These are phyloP conservation scores for Rhabdomys dilectus DNA, from an alignment of 2,113 vertebrate species.

Conservation along the genomic window DNA sequence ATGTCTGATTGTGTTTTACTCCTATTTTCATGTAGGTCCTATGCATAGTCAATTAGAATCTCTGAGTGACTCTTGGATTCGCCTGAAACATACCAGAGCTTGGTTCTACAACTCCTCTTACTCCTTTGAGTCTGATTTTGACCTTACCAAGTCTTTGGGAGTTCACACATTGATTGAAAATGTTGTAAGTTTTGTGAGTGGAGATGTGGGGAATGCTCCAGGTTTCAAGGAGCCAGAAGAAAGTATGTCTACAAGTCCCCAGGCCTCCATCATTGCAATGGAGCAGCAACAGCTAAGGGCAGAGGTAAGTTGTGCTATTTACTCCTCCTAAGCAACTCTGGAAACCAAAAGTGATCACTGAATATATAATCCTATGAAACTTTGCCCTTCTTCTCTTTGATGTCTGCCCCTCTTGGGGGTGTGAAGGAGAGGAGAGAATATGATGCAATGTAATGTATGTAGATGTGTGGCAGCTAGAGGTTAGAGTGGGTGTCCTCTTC, in stretches of 20 bases:
- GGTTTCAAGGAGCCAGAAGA: conserved; percentile 98
- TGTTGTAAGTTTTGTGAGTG: conserved; percentile 95
- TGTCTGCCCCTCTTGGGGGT: not conserved
- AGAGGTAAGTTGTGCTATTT: conserved; percentile 88
- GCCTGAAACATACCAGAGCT: conserved; percentile 92
- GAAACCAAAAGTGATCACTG: conserved; percentile 32
- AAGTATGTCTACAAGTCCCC: conserved; percentile 96
- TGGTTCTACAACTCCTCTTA: conserved; percentile 89
- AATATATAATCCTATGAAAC: not conserved
- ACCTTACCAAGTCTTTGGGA: conserved; percentile 92
- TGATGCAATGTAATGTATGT: not conserved
- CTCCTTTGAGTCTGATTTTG: conserved; percentile 93
- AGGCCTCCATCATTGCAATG: conserved; percentile 95
- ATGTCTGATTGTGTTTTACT: conserved; percentile 66
- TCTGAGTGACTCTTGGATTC: conserved; percentile 94
- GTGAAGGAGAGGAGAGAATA: too few relatives aligned
- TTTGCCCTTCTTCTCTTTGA: conserved; percentile 39
- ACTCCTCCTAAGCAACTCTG: not conserved
- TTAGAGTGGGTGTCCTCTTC: not conserved
- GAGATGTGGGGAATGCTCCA: conserved; percentile 93
- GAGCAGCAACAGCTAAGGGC: conserved; percentile 97
- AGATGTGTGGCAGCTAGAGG: not conserved
- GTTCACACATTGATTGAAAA: conserved; percentile 96
- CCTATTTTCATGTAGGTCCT: conserved; percentile 81
- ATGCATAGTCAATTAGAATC: conserved; percentile 88